A percentile compares a stretch with the other conserved stretches of the same genome.
Conservation (phyloP, 2,888 invertebrate species). For the Polydrusus tereticollis region DNA sequence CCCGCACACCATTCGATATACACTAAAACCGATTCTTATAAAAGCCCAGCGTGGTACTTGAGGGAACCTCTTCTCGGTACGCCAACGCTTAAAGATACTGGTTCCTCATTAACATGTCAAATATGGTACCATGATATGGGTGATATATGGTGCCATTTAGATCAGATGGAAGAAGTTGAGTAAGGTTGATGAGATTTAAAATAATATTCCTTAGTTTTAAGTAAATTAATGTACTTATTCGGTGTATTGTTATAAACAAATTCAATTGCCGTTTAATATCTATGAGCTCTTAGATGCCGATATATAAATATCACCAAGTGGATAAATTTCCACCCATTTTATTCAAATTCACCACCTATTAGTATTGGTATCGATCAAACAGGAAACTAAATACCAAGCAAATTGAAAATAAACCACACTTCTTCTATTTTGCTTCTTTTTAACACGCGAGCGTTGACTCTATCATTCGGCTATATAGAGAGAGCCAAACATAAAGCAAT, state of each 20-base stretch:
- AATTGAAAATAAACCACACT: constrained; percentile 37
- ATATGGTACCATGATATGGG: constrained; percentile 36
- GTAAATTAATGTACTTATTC: background rate
- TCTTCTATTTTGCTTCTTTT: constrained; percentile 21
- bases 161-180: constrained; percentile 1
- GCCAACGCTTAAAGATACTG: constrained; percentile 47
- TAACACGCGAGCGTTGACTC: constrained; percentile 42
- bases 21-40: constrained; percentile 34
- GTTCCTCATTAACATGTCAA: constrained; percentile 49
- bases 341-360: constrained; percentile 15
- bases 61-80: constrained; percentile 38
- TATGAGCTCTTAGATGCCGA: too few species aligned
- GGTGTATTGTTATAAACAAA: background rate
- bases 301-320: background rate
- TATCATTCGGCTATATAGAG: constrained; percentile 14
- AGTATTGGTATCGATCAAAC: constrained; percentile 42
- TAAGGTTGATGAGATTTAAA: background rate
- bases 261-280: too few species aligned
- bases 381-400: constrained; percentile 25
- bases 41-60: constrained; percentile 36
- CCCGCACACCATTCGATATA: constrained; percentile 32
- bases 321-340: background rate
- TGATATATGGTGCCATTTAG: constrained; percentile 41
- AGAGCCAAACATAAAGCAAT: constrained; percentile 19
- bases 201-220: background rate